phyloP scores from a whole-genome alignment of 2,113 vertebrate genomes.

The Pterocles burchelli region DNA sequence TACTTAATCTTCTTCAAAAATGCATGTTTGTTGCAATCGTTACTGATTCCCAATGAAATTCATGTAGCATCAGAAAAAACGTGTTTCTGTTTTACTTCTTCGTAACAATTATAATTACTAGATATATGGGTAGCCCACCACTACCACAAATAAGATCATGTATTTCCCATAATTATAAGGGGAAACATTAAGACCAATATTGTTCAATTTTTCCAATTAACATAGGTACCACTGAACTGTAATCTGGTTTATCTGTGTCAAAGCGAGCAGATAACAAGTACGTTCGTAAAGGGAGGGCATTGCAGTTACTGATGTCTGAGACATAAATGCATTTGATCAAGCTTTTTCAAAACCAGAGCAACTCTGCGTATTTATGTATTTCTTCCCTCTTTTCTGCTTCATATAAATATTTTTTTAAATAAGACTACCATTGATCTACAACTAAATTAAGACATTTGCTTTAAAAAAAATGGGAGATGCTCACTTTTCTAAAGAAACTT shows the following conservation, averaged over 20 bases:
- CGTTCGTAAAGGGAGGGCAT: not conserved
- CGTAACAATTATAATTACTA: not conserved
- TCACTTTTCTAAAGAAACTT: not conserved
- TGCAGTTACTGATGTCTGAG: not conserved
- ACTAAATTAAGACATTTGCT: not conserved
- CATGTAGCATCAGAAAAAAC: not conserved
- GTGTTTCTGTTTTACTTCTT: not conserved
- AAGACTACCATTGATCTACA: not conserved
- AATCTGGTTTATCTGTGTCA: not conserved
- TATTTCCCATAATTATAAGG: conserved; percentile 1
- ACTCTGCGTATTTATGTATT: not conserved
- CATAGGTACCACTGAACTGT: not conserved
- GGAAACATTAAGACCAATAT: not conserved
- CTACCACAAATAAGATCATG: not conserved
- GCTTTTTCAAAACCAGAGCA: not conserved
- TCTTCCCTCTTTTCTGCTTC: not conserved
- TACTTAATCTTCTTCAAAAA: conserved; percentile 26
- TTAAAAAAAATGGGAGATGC: not conserved
- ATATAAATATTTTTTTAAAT: not conserved
- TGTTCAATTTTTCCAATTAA: conserved; percentile 3
- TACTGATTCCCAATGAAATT: not conserved
- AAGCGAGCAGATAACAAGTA: not conserved
- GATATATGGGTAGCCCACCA: not conserved
- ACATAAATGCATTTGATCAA: not conserved
- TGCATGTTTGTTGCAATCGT: not conserved